Evolutionary conservation across 2,113 vertebrate species (phyloP), one percentile per base, ranked within the genome.

Genomic region (Bubo bubo): DNA sequence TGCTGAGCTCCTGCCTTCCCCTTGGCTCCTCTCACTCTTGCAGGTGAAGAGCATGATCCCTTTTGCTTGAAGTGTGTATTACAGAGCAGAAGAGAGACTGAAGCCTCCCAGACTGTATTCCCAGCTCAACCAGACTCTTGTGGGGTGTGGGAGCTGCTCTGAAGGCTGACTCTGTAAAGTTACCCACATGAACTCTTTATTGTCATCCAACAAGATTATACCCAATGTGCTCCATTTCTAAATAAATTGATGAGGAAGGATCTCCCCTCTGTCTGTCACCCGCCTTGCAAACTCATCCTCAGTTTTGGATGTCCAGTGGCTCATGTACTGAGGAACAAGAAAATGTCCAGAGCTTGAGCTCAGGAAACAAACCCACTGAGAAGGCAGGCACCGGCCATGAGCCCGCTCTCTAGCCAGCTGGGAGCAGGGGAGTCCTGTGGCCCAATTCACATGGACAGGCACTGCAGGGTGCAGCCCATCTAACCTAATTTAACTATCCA

Each of bases 401-500:
- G 58, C 27, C 10, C 3, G 3, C 39, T 89, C 0, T 0, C 6
- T 53, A 64, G 55, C 41, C 3, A 0, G 4, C 6, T 3, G 19
- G 30, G 32, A 93, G 20, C 41, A n/a, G 23, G 16, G 19, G 10
- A 37, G 35, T 30, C 70, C 80, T 2, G 0, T 18, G 53, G 63
- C 22, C 45, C 64, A 32, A 0, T 0, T 68, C 34, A 23, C 45
- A 28, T 1, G 8, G 43, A 50, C 21, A 27, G 58, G 6, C 43
- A 60, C 0, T 0, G 53, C 60, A 68, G 14, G 45, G 39, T 79
- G 19, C 64, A 90, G 56, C 63, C 32, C 37, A 45, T 74, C 83
- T 30, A 66, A 71, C 39, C 80, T 71, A 27, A 93, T 75, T 93
- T 68, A 59, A 68, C 30, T 35, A 90, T 24, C 64, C 49, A 45